Percentiles rank a stretch among this genome's conserved stretches.
phyloP scores from a whole-genome alignment of 2,888 invertebrate genomes.

The Acanthosepion lycidas region DNA sequence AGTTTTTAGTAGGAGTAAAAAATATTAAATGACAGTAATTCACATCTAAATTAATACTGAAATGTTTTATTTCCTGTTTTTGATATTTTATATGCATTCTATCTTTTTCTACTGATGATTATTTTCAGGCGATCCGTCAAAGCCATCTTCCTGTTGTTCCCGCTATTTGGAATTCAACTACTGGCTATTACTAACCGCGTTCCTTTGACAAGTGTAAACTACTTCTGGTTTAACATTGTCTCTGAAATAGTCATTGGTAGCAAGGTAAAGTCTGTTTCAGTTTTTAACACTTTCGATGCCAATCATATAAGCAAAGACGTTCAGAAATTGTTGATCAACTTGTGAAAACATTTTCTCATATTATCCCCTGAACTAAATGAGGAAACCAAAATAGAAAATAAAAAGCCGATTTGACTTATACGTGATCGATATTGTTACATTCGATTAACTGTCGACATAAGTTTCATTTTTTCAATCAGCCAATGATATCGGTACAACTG shows the following conservation, averaged over 20 bases:
- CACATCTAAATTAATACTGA: no score
- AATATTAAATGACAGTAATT: no score
- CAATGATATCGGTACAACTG: no score
- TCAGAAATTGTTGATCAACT: no score
- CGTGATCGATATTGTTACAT: no score
- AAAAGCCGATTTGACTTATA: no score
- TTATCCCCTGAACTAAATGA: no score
- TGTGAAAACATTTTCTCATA: no score
- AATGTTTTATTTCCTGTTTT: background rate
- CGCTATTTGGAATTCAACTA: slow-evolving; percentile 34
- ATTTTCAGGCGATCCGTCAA: slow-evolving; percentile 35
- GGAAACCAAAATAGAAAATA: no score
- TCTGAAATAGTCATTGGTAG: background rate
- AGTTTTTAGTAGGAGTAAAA: no score
- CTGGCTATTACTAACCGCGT: background rate
- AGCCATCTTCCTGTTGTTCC: slow-evolving; percentile 7
- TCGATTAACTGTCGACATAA: no score
- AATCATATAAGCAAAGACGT: background rate
- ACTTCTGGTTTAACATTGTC: slow-evolving; percentile 34
- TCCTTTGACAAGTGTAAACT: background rate
- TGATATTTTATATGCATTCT: background rate
- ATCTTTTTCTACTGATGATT: background rate
- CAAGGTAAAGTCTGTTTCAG: background rate
- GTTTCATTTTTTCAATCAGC: no score
- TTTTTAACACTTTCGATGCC: background rate